Conservation (phyloP, 2,797 vertebrate species). For the Rhabdomys pumilio region DNA sequence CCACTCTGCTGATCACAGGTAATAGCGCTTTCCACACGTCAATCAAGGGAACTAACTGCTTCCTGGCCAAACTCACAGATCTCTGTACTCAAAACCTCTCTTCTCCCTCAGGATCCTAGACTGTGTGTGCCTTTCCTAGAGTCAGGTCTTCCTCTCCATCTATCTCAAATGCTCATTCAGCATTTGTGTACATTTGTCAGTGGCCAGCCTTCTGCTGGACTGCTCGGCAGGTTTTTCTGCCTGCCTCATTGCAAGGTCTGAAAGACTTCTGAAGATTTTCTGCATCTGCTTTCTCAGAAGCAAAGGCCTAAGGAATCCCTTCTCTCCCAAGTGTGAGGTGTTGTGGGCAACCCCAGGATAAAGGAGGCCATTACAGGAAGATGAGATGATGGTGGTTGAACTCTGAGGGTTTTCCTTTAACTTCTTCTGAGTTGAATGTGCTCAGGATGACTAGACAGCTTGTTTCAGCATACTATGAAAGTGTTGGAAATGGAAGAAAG, state of each 20-base stretch:
- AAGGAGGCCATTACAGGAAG: background rate
- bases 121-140: background rate
- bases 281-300: background rate
- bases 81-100: background rate
- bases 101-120: background rate
- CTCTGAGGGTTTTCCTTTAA: background rate
- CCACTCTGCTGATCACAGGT: background rate
- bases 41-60: background rate
- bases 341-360: background rate
- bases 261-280: background rate
- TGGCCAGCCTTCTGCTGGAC: background rate
- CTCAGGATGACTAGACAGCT: background rate
- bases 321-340: background rate
- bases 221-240: background rate
- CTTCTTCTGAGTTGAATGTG: background rate
- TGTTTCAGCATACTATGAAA: constrained; percentile 55
- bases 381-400: background rate
- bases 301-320: background rate
- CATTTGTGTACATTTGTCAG: background rate
- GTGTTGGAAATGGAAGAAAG: constrained; percentile 51
- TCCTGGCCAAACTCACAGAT: background rate
- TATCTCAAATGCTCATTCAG: background rate
- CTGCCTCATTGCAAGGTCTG: background rate
- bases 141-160: background rate
- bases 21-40: background rate